Percentiles rank a stretch among this genome's conserved stretches.
phyloP scores from a whole-genome alignment of 2,797 vertebrate genomes.

The Sebastes kiyomatsui region DNA sequence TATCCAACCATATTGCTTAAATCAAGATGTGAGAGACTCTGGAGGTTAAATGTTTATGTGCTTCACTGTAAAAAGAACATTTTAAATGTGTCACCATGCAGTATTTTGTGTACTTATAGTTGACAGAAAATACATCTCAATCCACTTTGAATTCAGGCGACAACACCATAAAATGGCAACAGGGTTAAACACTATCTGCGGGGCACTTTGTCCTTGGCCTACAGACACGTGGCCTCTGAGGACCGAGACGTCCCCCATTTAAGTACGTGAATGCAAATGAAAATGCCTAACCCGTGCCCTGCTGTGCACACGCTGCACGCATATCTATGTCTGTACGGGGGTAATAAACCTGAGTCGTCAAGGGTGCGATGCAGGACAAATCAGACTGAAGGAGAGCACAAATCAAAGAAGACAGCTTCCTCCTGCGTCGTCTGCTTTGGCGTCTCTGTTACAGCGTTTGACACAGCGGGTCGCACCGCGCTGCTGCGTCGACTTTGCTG shows the following conservation, averaged over 20 bases:
- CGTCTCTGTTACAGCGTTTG: constrained; percentile 43
- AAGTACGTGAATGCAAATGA: constrained; percentile 35
- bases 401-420: constrained; percentile 51
- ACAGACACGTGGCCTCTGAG: constrained; percentile 19
- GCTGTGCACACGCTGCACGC: not conserved
- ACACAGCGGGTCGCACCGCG: constrained; percentile 34
- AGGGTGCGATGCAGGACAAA: constrained; percentile 31
- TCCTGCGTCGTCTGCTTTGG: constrained; percentile 28
- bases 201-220: constrained; percentile 23
- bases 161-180: not conserved
- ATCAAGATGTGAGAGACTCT: not conserved
- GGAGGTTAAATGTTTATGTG: not conserved
- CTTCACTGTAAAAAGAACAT: not conserved
- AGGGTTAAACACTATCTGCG: not conserved
- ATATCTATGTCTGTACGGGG: constrained; percentile 12
- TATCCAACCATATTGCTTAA: not conserved
- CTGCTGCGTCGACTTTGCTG: constrained; percentile 4
- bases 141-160: constrained; percentile 24
- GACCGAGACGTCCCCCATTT: constrained; percentile 4
- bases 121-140: not conserved
- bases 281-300: not conserved
- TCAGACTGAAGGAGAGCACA: constrained; percentile 37
- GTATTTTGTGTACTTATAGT: not conserved
- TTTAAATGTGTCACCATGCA: not conserved
- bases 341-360: constrained; percentile 37